A percentile compares a stretch with the other conserved stretches of the same genome.
Conservation (phyloP, 2,888 invertebrate genomes). For the Cheilosia variabilis region DNA sequence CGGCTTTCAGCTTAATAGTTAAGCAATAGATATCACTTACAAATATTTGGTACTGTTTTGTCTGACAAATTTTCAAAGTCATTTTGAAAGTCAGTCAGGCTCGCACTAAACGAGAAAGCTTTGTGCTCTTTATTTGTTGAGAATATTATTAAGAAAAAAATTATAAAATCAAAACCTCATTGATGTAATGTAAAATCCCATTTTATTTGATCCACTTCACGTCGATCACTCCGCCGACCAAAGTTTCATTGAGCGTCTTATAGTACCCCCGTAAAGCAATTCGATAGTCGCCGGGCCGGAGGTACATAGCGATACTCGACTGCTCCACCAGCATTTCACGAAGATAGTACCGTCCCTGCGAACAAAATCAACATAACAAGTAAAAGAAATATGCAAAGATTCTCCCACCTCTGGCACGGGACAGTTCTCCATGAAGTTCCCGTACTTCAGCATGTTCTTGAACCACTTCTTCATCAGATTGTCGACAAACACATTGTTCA, state of each 20-base stretch:
- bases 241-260: constrained; percentile 28
- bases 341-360: constrained; percentile 54
- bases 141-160: too few relatives aligned
- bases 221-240: constrained; percentile 24
- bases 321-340: constrained; percentile 44
- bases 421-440: constrained; percentile 72
- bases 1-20: too few relatives aligned
- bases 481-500: constrained; percentile 56
- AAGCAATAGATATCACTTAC: too few relatives aligned
- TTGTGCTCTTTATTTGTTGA: too few relatives aligned
- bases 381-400: neutral
- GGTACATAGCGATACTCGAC: constrained; percentile 47
- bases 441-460: constrained; percentile 58
- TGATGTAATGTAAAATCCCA: too few relatives aligned
- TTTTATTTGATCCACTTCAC: constrained; percentile 52
- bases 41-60: too few relatives aligned
- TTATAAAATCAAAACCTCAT: too few relatives aligned
- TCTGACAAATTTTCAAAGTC: too few relatives aligned
- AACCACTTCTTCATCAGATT: constrained; percentile 69
- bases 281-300: constrained; percentile 56
- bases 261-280: constrained; percentile 32
- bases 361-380: neutral
- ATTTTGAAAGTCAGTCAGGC: too few relatives aligned
- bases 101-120: too few relatives aligned
- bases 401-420: constrained; percentile 61